These are phyloP conservation scores for Myiagra hebetior DNA, from an alignment of 2,113 vertebrate species.

Conservation along the genomic window DNA sequence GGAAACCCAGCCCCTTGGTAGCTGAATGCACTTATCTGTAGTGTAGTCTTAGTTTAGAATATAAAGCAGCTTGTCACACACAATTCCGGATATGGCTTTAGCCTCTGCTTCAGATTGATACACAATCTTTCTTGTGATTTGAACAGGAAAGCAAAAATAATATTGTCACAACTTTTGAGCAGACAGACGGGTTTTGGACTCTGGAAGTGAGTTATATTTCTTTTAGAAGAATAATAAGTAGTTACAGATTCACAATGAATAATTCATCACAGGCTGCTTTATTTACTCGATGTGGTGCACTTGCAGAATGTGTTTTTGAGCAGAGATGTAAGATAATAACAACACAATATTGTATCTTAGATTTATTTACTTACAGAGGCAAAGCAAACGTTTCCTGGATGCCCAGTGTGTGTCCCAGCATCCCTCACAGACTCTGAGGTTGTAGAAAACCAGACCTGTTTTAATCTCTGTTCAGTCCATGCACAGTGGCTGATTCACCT, in stretches of 20 bases:
- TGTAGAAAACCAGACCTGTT: not conserved
- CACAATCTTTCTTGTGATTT: conserved; percentile 38
- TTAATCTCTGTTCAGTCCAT: not conserved
- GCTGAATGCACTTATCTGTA: not conserved
- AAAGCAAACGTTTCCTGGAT: not conserved
- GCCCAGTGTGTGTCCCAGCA: not conserved
- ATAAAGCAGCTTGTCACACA: conserved; percentile 1
- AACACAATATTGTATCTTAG: not conserved
- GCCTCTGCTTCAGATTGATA: not conserved
- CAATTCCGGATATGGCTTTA: not conserved
- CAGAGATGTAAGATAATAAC: conserved; percentile 49
- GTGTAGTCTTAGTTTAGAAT: not conserved
- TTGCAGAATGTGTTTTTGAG: conserved; percentile 36
- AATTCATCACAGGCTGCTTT: conserved; percentile 54
- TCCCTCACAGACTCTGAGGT: not conserved
- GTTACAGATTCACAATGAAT: conserved; percentile 45
- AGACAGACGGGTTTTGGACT: conserved; percentile 6
- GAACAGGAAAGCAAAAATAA: conserved; percentile 54
- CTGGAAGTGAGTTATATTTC: conserved; percentile 34
- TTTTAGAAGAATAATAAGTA: conserved; percentile 56
- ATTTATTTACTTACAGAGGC: conserved; percentile 43
- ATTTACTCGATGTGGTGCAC: conserved; percentile 31
- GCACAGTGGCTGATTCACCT: not conserved
- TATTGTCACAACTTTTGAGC: conserved; percentile 39
- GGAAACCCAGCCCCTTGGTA: not conserved